Conservation (phyloP, 2,888 invertebrate species). For the Epinotia nisella region DNA sequence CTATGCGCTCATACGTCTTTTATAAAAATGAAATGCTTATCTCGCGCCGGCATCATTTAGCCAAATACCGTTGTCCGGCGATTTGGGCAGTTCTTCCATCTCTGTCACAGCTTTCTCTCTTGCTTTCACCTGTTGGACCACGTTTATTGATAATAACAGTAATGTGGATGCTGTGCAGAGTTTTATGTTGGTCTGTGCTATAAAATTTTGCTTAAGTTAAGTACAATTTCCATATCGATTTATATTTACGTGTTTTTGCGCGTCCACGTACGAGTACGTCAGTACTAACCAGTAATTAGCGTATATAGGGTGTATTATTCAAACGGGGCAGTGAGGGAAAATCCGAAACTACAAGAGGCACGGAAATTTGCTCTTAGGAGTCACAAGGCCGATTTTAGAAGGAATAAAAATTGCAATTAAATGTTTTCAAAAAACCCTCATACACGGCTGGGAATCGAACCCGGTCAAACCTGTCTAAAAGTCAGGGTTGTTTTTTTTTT, state of each 20-base stretch:
- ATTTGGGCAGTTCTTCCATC: constrained; percentile 51
- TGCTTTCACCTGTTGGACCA: constrained; percentile 60
- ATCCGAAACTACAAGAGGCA: no score
- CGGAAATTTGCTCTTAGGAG: no score
- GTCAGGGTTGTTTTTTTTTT: no score
- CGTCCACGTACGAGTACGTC: no score
- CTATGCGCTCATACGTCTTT: background rate
- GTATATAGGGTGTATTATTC: no score
- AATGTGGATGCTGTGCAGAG: background rate
- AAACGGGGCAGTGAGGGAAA: no score
- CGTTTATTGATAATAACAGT: constrained; percentile 43
- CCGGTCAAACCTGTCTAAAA: no score
- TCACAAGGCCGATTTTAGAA: no score
- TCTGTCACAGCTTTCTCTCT: constrained; percentile 65
- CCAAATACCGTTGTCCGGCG: constrained; percentile 48
- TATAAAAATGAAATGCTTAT: constrained; percentile 37
- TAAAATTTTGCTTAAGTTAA: constrained; percentile 11
- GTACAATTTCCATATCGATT: background rate
- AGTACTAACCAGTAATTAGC: background rate
- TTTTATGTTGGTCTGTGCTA: constrained; percentile 9
- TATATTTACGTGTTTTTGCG: no score
- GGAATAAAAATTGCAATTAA: no score
- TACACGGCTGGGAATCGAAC: no score
- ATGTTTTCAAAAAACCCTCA: no score
- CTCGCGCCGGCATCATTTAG: constrained; percentile 30